Evolutionary conservation across 1,140 invertebrate species (phyloP), one percentile per base, ranked within the genome.

Genomic region (Plutomurus gul): DNA sequence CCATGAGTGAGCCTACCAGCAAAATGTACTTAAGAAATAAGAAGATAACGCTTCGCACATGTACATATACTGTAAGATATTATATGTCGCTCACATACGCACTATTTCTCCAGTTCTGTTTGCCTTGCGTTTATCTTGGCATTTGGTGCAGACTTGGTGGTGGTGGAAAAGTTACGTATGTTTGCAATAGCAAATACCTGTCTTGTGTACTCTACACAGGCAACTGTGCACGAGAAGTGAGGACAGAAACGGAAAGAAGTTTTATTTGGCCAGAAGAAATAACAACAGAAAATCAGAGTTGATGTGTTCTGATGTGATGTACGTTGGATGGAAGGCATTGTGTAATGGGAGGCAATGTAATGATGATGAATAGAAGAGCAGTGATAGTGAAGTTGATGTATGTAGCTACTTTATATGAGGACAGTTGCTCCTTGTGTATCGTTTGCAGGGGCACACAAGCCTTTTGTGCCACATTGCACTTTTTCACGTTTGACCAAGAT

Each of bases 311-410:
- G 56, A 65, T 65, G 56, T 65, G 27, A 65, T 16, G 25, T 36
- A 22, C 47, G 18, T 51, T 51, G n/a, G n/a, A n/a, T n/a, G n/a
- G n/a, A n/a, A n/a, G 47, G 3, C 47, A 11, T 51, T 22, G 13
- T 6, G 51, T 65, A 65, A 65, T 65, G 56, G 30, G 56, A 30
- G 36, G 56, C 16, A 33, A 65, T 65, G 36, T 65, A 65, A 65
- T 65, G 56, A 65, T 65, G 56, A 65, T 65, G 56, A 65, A 65
- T 65, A 65, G 56, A 65, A 65, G 56, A 65, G 18, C 30, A 65
- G 56, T 65, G 56, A 65, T 65, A 30, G 56, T 65, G 56, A 65
- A 65, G 56, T 65, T 65, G 56, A 65, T 65, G 27, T 30, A 65
- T 65, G 56, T 65, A 33, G 56, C 36, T n/a, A n/a, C n/a, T 30